phyloP scores from a whole-genome alignment of 2,113 vertebrate genomes.

The Polypterus bichir region DNA sequence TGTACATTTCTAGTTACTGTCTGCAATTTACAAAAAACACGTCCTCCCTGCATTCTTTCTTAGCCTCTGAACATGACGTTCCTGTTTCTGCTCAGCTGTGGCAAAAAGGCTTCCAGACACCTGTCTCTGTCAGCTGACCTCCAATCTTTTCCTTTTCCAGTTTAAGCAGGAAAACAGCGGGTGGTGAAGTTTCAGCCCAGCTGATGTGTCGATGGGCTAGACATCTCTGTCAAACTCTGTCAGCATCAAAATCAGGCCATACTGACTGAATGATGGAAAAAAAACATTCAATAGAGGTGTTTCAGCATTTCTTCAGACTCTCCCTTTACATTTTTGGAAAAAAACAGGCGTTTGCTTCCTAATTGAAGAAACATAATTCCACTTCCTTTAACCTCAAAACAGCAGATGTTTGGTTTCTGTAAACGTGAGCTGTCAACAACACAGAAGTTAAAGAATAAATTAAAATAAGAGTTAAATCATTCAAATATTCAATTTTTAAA shows the following conservation, averaged over 20 bases:
- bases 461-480: neutral
- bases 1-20: slow-evolving; percentile 9
- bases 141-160: neutral
- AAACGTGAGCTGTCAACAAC: neutral
- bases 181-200: neutral
- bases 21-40: slow-evolving; percentile 21
- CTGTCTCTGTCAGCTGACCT: slow-evolving; percentile 39
- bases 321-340: neutral
- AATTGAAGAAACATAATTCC: slow-evolving; percentile 1
- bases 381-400: neutral
- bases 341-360: no score
- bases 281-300: neutral
- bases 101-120: slow-evolving; percentile 36
- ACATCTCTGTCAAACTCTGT: neutral
- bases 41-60: slow-evolving; percentile 34
- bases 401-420: slow-evolving; percentile 1
- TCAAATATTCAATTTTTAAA: neutral
- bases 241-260: slow-evolving; percentile 5
- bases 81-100: slow-evolving; percentile 30
- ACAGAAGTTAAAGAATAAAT: neutral
- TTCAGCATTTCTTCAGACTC: neutral
- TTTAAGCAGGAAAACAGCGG: neutral
- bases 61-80: slow-evolving; percentile 30
- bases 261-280: slow-evolving; percentile 2
- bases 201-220: neutral